A percentile compares a stretch with the other conserved stretches of the same genome.
These are phyloP conservation scores for Poeciliopsis turneri DNA, from an alignment of 2,797 vertebrate genomes.

Conservation along the genomic window DNA sequence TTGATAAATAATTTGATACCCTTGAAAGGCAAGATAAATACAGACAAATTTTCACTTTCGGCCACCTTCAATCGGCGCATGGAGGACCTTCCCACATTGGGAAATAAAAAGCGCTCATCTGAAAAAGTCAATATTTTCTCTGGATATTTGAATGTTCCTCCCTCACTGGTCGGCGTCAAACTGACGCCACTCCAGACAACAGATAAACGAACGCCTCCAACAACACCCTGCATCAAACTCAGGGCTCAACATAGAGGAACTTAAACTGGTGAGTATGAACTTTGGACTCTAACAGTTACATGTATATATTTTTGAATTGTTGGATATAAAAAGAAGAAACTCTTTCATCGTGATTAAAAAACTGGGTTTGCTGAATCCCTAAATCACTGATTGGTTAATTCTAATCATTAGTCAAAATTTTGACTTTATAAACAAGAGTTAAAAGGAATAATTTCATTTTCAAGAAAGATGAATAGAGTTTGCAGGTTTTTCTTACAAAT, in stretches of 20 bases:
- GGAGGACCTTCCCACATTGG: not conserved
- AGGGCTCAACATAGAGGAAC: constrained; percentile 9
- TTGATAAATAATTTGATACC: not conserved
- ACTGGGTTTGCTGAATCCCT: not conserved
- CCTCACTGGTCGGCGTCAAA: constrained; percentile 53
- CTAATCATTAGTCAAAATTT: not conserved
- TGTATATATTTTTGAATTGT: not conserved
- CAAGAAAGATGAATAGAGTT: too few species aligned
- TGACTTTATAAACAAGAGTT: not conserved
- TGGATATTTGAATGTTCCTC: constrained; percentile 50
- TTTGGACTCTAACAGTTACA: not conserved
- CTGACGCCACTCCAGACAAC: constrained; percentile 42
- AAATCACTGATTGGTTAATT: too few species aligned
- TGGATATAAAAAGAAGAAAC: not conserved
- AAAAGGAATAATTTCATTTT: not conserved
- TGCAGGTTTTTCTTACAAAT: not conserved
- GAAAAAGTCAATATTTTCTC: constrained; percentile 6
- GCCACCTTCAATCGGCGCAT: not conserved
- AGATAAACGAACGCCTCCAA: constrained; percentile 59
- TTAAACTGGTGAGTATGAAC: constrained; percentile 52
- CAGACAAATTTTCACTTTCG: not conserved
- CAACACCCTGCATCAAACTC: not conserved
- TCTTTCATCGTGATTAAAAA: not conserved
- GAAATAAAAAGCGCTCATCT: not conserved
- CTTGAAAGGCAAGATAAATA: not conserved